Conservation (phyloP, 2,113 vertebrate species). For the Cryptotis parvus region DNA sequence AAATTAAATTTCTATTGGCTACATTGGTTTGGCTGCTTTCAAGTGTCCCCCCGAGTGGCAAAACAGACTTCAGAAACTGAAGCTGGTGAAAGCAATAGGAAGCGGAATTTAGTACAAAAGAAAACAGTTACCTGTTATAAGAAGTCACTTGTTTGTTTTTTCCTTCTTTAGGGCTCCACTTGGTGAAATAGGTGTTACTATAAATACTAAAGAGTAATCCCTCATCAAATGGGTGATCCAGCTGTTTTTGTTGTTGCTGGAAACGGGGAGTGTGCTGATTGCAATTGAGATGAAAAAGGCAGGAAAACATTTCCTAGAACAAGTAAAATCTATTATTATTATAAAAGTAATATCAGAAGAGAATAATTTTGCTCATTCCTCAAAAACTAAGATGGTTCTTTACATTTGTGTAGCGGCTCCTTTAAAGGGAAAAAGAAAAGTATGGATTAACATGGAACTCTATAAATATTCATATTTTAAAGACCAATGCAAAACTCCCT, state of each 20-base stretch:
- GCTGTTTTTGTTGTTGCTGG: conserved; percentile 61
- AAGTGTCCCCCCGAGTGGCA: conserved; percentile 78
- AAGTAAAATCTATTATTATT: conserved; percentile 77
- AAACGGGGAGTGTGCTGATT: conserved; percentile 63
- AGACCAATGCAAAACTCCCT: conserved; percentile 31
- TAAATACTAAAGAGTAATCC: conserved; percentile 73
- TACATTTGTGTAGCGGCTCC: neutral
- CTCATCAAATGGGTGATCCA: conserved; percentile 69
- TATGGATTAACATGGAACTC: neutral
- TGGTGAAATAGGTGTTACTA: conserved; percentile 70
- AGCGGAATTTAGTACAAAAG: conserved; percentile 79
- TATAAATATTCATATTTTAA: conserved; percentile 70
- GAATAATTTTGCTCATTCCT: conserved; percentile 25
- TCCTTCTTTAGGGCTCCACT: conserved; percentile 64
- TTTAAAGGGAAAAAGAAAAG: conserved; percentile 32
- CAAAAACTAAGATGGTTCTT: neutral
- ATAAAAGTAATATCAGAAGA: conserved; percentile 70
- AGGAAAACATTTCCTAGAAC: conserved; percentile 66
- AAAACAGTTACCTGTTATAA: conserved; percentile 76
- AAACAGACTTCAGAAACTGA: conserved; percentile 79
- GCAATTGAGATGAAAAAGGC: conserved; percentile 56
- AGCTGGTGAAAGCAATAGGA: conserved; percentile 66
- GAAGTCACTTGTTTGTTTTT: conserved; percentile 58
- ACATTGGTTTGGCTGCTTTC: conserved; percentile 82
- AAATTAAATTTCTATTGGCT: conserved; percentile 84